A percentile compares a stretch with the other conserved stretches of the same genome.
Evolutionary conservation across 2,113 vertebrate genomes (phyloP).

Genomic region (Prunella himalayana): DNA sequence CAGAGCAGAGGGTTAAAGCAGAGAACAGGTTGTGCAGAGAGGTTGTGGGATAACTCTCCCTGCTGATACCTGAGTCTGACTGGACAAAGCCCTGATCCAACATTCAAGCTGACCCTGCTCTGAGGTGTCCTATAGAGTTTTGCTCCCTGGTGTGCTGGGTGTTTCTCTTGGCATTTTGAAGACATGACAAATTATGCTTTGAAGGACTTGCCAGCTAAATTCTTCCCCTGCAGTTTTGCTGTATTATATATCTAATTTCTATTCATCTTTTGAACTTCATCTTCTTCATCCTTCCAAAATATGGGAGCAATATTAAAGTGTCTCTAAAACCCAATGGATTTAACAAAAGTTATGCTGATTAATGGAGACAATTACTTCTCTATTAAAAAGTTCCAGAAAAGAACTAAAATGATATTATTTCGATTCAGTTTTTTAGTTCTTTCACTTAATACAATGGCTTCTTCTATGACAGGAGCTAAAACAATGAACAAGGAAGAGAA

Average conservation of each 20-base stretch:
- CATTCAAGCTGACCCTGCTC: not conserved
- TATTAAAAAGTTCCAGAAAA: constrained; percentile 1
- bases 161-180: not conserved
- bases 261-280: not conserved
- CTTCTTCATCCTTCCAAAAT: not conserved
- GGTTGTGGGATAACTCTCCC: not conserved
- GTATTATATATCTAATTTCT: not conserved
- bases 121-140: not conserved
- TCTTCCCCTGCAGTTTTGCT: not conserved
- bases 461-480: not conserved
- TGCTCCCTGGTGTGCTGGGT: not conserved
- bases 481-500: not conserved
- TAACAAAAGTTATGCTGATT: constrained; percentile 14
- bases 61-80: not conserved
- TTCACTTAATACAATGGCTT: not conserved
- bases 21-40: not conserved
- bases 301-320: not conserved
- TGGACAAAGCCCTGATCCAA: not conserved
- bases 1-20: not conserved
- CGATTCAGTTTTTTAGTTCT: not conserved
- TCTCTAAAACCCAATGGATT: not conserved
- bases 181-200: not conserved
- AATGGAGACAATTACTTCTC: constrained; percentile 4
- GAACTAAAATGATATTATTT: not conserved
- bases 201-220: not conserved